Base-by-base conservation (phyloP, 2,888 invertebrate genomes). In the Cacoxenus indagator region DNA sequence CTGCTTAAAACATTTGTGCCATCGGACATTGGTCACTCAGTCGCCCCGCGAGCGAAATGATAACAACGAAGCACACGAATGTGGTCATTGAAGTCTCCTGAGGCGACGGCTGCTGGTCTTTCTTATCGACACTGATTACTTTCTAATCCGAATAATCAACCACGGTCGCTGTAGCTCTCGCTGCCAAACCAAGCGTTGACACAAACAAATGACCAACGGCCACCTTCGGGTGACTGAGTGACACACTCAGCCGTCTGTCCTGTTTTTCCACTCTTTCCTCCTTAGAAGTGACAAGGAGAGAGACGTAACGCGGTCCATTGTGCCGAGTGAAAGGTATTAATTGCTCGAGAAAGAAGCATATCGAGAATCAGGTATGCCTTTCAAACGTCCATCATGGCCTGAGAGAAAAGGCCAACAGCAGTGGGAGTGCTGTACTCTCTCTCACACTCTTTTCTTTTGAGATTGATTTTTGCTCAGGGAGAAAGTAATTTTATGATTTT, bases 251-350 rank as follows among this genome's bases (percentile, higher is more conserved):
- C 37, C 43, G 51, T 45, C 55, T 48, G n/a, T 8, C 19, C 51
- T 43, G 29, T 61, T 45, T 45, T 51, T 54, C 37, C 51, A 24
- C 29, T 67, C 67, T 62, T 43, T 22, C 11, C 22, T 6, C 45
- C 45, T 29, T 62, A 70, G 17, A 31, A 26, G n/a, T 37, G 51
- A 54, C 54, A 65, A 54, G 45, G 46, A 64, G 45, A 45, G 37
- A 51, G 31, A 31, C 37, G 54, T n/a, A 37, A 31, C 45, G 27
- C 19, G 81, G 83, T 76, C 85, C 86, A 78, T 75, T 78, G 82
- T 81, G 82, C 73, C 74, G 72, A 81, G 82, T 84, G 83, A 82
- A 81, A 83, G 76, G 77, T 80, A 83, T 83, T 83, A 84, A 82
- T 82, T 82, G 82, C 80, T 65, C 48, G 2, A 55, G 65, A 65